Base-by-base conservation (phyloP, 2,113 vertebrate genomes). In the Festucalex cinctus region DNA sequence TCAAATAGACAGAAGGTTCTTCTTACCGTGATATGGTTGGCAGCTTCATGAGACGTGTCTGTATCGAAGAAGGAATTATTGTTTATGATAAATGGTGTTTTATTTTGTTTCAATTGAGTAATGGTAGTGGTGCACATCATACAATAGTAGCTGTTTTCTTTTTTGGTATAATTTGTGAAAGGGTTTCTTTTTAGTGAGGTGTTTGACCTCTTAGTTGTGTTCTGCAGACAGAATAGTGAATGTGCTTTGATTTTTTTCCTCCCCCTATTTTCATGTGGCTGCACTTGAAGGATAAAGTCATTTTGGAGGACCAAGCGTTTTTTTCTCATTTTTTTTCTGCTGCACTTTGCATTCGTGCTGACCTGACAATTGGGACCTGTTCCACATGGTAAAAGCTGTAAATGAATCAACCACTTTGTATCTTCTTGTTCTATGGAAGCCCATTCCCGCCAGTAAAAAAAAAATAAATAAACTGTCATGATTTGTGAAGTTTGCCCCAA, bases 271-370 rank as follows among this genome's bases (percentile, higher is more conserved):
- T 81, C 77, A 84, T 88, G 79, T 82, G 79, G 84, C 73, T 85
- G 77, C 84, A 76, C 70, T 83, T 73, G 70, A 75, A 80, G 66
- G 63, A 67, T 79, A 82, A 66, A 57, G 20, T 79, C 24, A 20
- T 65, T 53, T 65, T 77, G 76, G 80, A 81, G 85, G 90, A 89
- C 86, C 87, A 88, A 89, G 66, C 69, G 65, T 80, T 85, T 70
- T 24, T 37, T 80, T 74, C 66, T 9, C 53, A 74, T 22, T 66
- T 51, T 71, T 54, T 46, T 74, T 48, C 59, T 72, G 61, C 69
- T 70, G 68, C 74, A 41, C 64, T 75, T 83, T 77, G 73, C 65
- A 51, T 83, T 77, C 13, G 51, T 75, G 67, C 65, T 73, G 86
- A 37, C 75, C 68, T 79, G 69, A 71, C 66, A 20, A 77, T 74